A percentile compares a stretch with the other conserved stretches of the same genome.
Evolutionary conservation across 2,888 invertebrate genomes (phyloP).

Genomic region (Drosophila fungiperda): DNA sequence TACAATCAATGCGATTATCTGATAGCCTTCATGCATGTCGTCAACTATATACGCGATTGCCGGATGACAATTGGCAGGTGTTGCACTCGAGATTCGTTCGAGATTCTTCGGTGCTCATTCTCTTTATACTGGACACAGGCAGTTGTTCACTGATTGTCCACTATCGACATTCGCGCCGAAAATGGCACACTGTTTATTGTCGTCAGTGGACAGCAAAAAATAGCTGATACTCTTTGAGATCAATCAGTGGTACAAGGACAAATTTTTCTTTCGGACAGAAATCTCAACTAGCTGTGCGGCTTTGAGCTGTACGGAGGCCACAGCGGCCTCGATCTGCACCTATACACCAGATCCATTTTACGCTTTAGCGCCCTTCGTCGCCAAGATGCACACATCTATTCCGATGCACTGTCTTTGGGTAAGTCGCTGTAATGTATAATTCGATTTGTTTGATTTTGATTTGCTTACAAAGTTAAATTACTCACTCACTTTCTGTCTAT

Average conservation of each 20-base stretch:
- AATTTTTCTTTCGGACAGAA: constrained; percentile 86
- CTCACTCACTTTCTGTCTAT: background rate
- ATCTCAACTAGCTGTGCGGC: constrained; percentile 79
- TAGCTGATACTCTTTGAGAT: constrained; percentile 92
- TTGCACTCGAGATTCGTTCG: constrained; percentile 86
- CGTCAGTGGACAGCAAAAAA: constrained; percentile 85
- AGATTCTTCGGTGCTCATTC: constrained; percentile 87
- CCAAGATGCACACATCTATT: constrained; percentile 93
- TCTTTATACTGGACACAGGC: constrained; percentile 86
- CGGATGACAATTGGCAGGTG: constrained; percentile 86
- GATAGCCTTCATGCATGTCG: constrained; percentile 90
- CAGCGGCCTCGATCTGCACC: constrained; percentile 86
- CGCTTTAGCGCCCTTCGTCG: constrained; percentile 89
- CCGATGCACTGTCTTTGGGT: constrained; percentile 93
- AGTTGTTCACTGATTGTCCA: constrained; percentile 85
- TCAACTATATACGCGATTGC: constrained; percentile 89
- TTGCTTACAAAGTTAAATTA: background rate
- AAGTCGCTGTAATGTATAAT: constrained; percentile 78
- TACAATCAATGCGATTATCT: constrained; percentile 84
- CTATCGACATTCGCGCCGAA: constrained; percentile 86
- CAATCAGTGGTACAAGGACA: constrained; percentile 97
- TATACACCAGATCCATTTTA: constrained; percentile 86
- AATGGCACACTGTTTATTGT: constrained; percentile 87
- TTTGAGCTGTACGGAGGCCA: constrained; percentile 69
- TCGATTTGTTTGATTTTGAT: background rate